These are phyloP conservation scores for Botrylloides violaceus DNA, from an alignment of 23 tunicate species.

Conservation along the genomic window DNA sequence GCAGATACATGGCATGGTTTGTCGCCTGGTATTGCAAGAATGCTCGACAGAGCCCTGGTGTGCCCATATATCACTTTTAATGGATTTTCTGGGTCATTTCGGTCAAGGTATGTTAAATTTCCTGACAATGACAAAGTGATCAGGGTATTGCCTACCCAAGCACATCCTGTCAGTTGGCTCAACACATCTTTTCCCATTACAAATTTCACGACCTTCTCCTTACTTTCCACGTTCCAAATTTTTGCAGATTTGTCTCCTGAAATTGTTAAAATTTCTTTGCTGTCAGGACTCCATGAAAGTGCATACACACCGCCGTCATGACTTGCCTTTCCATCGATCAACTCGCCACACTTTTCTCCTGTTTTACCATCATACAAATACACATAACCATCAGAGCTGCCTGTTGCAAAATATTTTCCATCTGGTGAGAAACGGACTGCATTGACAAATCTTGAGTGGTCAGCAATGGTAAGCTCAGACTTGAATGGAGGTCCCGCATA, in stretches of 20 bases:
- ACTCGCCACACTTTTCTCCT: conserved; percentile 28
- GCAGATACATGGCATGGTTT: conserved; percentile 35
- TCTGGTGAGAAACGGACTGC: conserved; percentile 66
- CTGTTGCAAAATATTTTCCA: conserved; percentile 54
- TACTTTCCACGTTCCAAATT: conserved; percentile 73
- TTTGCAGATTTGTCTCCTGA: conserved; percentile 87
- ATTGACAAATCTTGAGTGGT: conserved; percentile 40
- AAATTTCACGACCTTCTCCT: conserved; percentile 40
- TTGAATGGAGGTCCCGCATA: conserved; percentile 86
- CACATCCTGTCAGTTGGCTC: conserved; percentile 66
- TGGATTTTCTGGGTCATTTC: conserved; percentile 43
- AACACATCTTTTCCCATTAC: conserved; percentile 58
- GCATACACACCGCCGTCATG: conserved; percentile 91
- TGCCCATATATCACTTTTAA: conserved; percentile 56
- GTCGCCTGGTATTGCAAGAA: conserved; percentile 24
- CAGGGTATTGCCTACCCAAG: conserved; percentile 69
- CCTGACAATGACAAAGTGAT: conserved; percentile 64
- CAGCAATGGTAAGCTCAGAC: background rate
- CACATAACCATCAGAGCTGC: conserved; percentile 54
- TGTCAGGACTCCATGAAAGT: conserved; percentile 53
- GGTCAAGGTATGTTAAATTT: conserved; percentile 57
- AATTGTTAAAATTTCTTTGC: conserved; percentile 67
- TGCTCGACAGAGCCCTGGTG: conserved; percentile 28
- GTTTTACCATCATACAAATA: conserved; percentile 68
- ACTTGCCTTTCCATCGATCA: conserved; percentile 30